These are phyloP conservation scores for Chydorus sphaericus DNA, from an alignment of 2,888 invertebrate species.

Conservation along the genomic window DNA sequence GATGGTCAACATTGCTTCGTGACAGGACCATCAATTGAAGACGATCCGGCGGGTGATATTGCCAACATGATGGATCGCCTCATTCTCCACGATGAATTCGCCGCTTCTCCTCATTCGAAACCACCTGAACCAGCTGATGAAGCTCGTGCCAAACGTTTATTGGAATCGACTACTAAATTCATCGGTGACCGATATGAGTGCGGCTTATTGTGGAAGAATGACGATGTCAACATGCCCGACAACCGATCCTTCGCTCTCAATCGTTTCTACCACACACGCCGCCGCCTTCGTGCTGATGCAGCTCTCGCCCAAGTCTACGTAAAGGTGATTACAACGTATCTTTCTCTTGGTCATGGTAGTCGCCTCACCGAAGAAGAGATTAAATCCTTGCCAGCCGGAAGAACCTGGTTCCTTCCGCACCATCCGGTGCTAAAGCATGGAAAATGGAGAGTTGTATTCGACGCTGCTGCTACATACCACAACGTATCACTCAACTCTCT, in stretches of 20 bases:
- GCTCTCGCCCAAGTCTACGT: neutral
- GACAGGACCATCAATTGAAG: neutral
- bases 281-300: neutral
- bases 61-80: neutral
- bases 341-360: slow-evolving; percentile 6
- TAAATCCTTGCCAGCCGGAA: neutral
- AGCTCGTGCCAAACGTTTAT: neutral
- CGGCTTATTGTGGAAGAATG: slow-evolving; percentile 1
- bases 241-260: neutral
- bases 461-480: slow-evolving; percentile 16
- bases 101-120: neutral
- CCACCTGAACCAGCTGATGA: neutral
- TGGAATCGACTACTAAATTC: neutral
- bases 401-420: slow-evolving; percentile 9
- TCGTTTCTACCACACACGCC: neutral
- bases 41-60: neutral
- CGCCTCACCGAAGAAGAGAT: neutral
- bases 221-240: neutral
- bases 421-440: slow-evolving; percentile 16
- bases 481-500: slow-evolving; percentile 16
- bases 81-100: neutral
- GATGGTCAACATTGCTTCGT: neutral
- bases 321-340: slow-evolving; percentile 7
- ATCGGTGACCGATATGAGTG: slow-evolving; percentile 5
- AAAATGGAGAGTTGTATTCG: slow-evolving; percentile 19